Percentiles rank a stretch among this genome's conserved stretches.
These are phyloP conservation scores for Arizona elegans DNA, from an alignment of 2,113 vertebrate species.

Conservation along the genomic window DNA sequence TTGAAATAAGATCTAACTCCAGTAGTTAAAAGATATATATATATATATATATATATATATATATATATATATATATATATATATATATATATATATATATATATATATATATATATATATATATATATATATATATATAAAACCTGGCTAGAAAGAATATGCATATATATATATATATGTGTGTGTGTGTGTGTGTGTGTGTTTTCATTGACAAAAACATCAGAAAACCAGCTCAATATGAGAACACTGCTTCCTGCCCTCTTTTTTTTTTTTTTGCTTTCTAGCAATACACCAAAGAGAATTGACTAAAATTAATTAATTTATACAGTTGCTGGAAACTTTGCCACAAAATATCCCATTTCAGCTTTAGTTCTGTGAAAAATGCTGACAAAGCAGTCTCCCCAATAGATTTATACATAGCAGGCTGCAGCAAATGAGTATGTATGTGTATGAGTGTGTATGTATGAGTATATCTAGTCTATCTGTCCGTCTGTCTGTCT, in stretches of 20 bases:
- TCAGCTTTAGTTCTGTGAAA: background rate
- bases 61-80: too few relatives aligned
- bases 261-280: background rate
- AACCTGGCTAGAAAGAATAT: too few relatives aligned
- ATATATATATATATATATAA: too few relatives aligned
- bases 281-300: background rate
- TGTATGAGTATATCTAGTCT: background rate
- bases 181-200: too few relatives aligned
- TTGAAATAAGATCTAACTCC: constrained; percentile 14
- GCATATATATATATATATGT: too few relatives aligned
- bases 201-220: background rate
- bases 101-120: too few relatives aligned
- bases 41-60: constrained; percentile 26
- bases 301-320: background rate
- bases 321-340: background rate
- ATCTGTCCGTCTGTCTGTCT: too few relatives aligned
- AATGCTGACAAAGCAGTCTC: background rate
- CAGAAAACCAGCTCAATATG: background rate
- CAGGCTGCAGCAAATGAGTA: background rate
- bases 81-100: too few relatives aligned
- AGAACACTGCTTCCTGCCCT: background rate
- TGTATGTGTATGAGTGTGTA: background rate
- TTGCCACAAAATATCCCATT: background rate
- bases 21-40: constrained; percentile 36
- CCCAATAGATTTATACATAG: too few relatives aligned